These are phyloP conservation scores for Meandrina meandrites DNA, from an alignment of 92 coral and sea anemone genomes.

Conservation along the genomic window DNA sequence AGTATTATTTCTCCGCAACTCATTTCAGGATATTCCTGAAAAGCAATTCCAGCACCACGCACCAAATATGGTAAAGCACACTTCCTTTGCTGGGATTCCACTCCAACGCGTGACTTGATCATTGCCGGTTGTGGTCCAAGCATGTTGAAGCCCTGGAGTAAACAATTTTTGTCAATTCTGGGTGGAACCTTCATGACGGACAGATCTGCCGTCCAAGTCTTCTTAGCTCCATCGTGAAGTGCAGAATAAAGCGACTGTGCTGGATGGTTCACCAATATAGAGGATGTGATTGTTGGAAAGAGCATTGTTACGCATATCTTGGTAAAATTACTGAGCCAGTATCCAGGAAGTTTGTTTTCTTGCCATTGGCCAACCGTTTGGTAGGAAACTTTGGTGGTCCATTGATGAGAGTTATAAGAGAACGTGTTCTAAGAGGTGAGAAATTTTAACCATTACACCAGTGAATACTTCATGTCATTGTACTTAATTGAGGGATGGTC, in stretches of 20 bases:
- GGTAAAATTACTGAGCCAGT: neutral
- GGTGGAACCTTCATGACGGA: neutral
- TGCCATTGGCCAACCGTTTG: neutral
- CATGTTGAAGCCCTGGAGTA: neutral
- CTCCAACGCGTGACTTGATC: neutral
- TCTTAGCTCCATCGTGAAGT: neutral
- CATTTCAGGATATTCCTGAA: neutral
- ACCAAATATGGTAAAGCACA: neutral
- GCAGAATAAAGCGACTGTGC: neutral
- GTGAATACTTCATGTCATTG: no score
- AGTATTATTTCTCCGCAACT: slow-evolving; percentile 5
- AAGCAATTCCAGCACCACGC: neutral
- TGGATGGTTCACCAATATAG: neutral
- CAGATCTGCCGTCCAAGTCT: neutral
- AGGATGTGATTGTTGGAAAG: neutral
- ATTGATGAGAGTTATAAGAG: neutral
- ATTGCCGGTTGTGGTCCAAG: neutral
- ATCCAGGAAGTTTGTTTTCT: neutral
- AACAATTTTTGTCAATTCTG: neutral
- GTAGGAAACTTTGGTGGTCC: neutral
- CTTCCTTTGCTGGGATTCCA: neutral
- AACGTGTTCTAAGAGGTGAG: neutral
- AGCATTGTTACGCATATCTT: neutral
- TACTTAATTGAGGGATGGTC: no score
- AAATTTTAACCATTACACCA: neutral